These are phyloP conservation scores for Acronicta leporina DNA, from an alignment of 2,888 invertebrate species.

Conservation along the genomic window DNA sequence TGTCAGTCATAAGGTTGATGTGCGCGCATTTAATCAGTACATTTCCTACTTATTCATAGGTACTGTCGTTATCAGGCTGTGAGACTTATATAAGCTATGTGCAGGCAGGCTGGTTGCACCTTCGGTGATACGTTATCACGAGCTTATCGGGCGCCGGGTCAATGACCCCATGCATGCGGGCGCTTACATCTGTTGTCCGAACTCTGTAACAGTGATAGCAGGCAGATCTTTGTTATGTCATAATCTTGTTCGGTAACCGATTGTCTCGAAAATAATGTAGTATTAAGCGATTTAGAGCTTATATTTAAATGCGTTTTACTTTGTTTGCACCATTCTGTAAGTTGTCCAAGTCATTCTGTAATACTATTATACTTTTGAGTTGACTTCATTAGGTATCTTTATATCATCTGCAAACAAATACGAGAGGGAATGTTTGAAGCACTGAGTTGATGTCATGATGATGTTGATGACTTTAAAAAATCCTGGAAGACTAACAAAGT, in stretches of 20 bases:
- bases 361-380: too few relatives aligned
- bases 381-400: too few relatives aligned
- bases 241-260: slow-evolving; percentile 10
- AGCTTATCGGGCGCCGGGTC: slow-evolving; percentile 50
- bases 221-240: slow-evolving; percentile 24
- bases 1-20: not conserved
- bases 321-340: too few relatives aligned
- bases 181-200: slow-evolving; percentile 25
- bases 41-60: slow-evolving; percentile 13
- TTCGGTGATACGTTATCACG: slow-evolving; percentile 51
- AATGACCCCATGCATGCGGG: slow-evolving; percentile 51
- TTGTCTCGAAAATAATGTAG: too few relatives aligned
- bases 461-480: too few relatives aligned
- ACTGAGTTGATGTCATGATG: too few relatives aligned
- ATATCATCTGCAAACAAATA: too few relatives aligned
- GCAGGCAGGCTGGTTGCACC: slow-evolving; percentile 47
- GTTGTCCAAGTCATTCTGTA: too few relatives aligned
- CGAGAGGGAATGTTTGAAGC: too few relatives aligned
- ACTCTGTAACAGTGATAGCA: slow-evolving; percentile 9
- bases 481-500: too few relatives aligned
- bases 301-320: too few relatives aligned
- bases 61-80: slow-evolving; percentile 34
- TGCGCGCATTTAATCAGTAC: slow-evolving; percentile 3
- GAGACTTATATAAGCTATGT: slow-evolving; percentile 32
- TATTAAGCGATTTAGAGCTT: too few relatives aligned